These are phyloP conservation scores for Drosophila teissieri DNA, from an alignment of 1,140 invertebrate genomes.

Conservation along the genomic window DNA sequence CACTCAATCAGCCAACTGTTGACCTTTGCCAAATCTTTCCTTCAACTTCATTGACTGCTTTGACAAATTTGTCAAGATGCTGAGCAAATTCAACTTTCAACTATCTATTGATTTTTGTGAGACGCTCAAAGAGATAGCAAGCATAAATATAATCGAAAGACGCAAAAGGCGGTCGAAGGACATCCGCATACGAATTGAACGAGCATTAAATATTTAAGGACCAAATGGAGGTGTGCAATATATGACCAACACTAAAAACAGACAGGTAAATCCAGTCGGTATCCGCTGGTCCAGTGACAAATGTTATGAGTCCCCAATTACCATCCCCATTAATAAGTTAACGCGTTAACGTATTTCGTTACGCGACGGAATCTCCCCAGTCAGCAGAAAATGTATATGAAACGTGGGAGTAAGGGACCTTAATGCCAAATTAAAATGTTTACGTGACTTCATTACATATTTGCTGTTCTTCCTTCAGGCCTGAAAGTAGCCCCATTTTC, in stretches of 20 bases:
- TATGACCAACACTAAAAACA: slow-evolving; percentile 8
- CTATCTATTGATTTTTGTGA: slow-evolving; percentile 17
- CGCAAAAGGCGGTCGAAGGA: slow-evolving; percentile 12
- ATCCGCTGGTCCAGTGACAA: slow-evolving; percentile 22
- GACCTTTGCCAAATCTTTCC: neutral
- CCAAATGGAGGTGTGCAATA: neutral
- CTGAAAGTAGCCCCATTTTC: slow-evolving; percentile 8
- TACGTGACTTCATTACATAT: slow-evolving; percentile 78
- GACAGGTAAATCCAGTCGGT: slow-evolving; percentile 4
- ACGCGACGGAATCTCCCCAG: slow-evolving; percentile 35
- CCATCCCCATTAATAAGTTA: slow-evolving; percentile 42
- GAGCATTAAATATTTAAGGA: slow-evolving; percentile 46
- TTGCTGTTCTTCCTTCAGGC: slow-evolving; percentile 20
- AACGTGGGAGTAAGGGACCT: slow-evolving; percentile 25
- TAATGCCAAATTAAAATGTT: slow-evolving; percentile 80
- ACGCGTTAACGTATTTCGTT: slow-evolving; percentile 44
- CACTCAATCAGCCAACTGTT: neutral
- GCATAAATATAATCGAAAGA: slow-evolving; percentile 33
- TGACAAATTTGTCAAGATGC: slow-evolving; percentile 12
- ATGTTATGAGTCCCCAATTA: slow-evolving; percentile 56
- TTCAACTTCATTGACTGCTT: slow-evolving; percentile 31
- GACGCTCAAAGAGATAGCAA: neutral
- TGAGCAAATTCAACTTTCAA: slow-evolving; percentile 4
- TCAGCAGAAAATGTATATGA: slow-evolving; percentile 33
- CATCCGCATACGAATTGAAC: slow-evolving; percentile 21